Base-by-base conservation (phyloP, 2,797 vertebrate species). In the Sandelia bainsii region DNA sequence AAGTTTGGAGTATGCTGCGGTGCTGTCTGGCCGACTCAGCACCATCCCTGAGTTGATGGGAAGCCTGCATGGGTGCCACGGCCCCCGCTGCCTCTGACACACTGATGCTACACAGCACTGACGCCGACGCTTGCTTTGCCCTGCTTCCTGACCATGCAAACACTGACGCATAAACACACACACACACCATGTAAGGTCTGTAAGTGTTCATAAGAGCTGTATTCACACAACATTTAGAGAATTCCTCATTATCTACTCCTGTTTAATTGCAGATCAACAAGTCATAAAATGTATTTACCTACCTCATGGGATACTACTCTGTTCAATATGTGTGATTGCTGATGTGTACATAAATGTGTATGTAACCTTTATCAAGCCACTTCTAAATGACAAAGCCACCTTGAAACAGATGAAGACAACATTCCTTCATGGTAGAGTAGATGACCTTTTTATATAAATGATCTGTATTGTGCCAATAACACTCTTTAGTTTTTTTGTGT, bases 1-100 rank as follows among this genome's bases (percentile, higher is more conserved):
- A 92, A 94, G 94, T 95, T 94, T 78, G 91, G 94, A 93, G 92
- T 88, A 89, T 88, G 92, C 90, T 69, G 88, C 83, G 84, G 92
- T 72, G 92, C 93, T 95, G 94, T 95, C 95, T 82, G 72, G 81
- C 87, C 77, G 44, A 81, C 88, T 96, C 94, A 94, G 88, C 89
- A 77, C 90, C 87, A 81, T 83, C 60, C 67, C 77, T 49, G 84
- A 14, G 39, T 89, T 94, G 93, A 95, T 93, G 87, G 84, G 92
- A 95, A 93, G 91, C 91, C 93, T 76, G 90, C 92, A 93, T 94
- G 93, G 92, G 94, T 85, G 93, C 93, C 72, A 59, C 37, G 73
- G 85, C 92, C 88, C 92, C 93, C 90, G 91, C 94, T 92, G 93
- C 87, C 90, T 86, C 87, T 91, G 92, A 93, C 92, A 91, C 91